Conservation (phyloP, 2,113 vertebrate species). For the Proterorhinus semilunaris region DNA sequence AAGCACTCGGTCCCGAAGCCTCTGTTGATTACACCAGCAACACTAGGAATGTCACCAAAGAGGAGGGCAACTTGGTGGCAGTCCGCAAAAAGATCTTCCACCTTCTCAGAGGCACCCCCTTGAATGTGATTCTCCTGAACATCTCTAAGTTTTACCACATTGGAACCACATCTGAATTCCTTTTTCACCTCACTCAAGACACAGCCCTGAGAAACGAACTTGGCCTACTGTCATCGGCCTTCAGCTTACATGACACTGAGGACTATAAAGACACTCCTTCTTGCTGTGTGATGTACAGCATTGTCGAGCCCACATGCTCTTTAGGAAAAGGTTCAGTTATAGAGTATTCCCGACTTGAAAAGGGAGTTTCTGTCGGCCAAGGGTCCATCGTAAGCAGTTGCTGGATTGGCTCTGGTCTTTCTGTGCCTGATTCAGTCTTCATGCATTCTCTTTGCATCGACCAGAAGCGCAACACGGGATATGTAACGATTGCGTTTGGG, state of each 20-base stretch:
- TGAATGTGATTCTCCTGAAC: conserved; percentile 88
- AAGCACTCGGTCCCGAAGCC: conserved; percentile 84
- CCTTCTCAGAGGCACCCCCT: conserved; percentile 78
- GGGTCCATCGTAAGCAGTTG: conserved; percentile 84
- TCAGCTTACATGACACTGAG: conserved; percentile 64
- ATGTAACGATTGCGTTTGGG: conserved; percentile 82
- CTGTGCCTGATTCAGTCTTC: conserved; percentile 78
- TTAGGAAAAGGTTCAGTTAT: conserved; percentile 80
- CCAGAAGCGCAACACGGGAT: conserved; percentile 47
- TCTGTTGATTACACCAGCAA: conserved; percentile 78
- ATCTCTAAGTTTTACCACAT: conserved; percentile 95
- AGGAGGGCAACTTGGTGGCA: conserved; percentile 68
- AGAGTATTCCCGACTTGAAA: conserved; percentile 84
- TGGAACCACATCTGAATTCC: conserved; percentile 87
- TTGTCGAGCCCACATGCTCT: conserved; percentile 71
- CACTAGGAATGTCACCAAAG: conserved; percentile 67
- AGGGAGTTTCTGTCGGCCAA: conserved; percentile 73
- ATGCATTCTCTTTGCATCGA: conserved; percentile 83
- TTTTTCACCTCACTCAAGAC: conserved; percentile 83
- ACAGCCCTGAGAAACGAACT: conserved; percentile 80
- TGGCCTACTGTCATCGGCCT: conserved; percentile 76
- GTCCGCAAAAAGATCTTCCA: conserved; percentile 82
- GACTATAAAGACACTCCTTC: neutral
- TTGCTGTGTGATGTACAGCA: conserved; percentile 83
- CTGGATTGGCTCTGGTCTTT: conserved; percentile 56